Evolutionary conservation across 2,113 vertebrate species (phyloP).

Genomic region (Siniperca knerii): DNA sequence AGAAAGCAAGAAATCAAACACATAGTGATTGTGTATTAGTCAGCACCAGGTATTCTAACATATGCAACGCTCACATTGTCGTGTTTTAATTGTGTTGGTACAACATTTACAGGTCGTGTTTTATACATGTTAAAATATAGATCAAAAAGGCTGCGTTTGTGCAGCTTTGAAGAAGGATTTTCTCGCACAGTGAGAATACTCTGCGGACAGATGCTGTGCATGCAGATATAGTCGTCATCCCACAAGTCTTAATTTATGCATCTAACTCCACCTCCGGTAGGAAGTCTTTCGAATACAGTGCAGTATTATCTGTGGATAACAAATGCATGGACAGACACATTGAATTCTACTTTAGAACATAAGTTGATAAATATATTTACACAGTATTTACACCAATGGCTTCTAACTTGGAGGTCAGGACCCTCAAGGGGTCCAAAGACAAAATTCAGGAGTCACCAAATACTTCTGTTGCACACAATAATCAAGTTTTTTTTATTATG

Average conservation of each 20-base stretch:
- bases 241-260: slow-evolving; percentile 60
- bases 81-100: slow-evolving; percentile 36
- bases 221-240: slow-evolving; percentile 51
- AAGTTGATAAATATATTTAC: background rate
- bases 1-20: slow-evolving; percentile 32
- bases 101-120: slow-evolving; percentile 34
- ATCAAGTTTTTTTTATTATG: no score
- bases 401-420: background rate
- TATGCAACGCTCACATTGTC: background rate
- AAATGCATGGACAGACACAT: slow-evolving; percentile 15
- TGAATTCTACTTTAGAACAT: background rate
- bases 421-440: background rate
- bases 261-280: slow-evolving; percentile 32
- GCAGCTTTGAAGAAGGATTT: slow-evolving; percentile 57
- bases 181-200: slow-evolving; percentile 35
- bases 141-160: slow-evolving; percentile 47
- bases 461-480: background rate
- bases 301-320: slow-evolving; percentile 22
- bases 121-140: slow-evolving; percentile 37
- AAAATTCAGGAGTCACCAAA: background rate
- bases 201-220: slow-evolving; percentile 52
- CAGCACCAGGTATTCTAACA: background rate
- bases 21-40: background rate
- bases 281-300: slow-evolving; percentile 25
- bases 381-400: background rate